Evolutionary conservation across 2,113 vertebrate species (phyloP).

Genomic region (Plestiodon gilberti): DNA sequence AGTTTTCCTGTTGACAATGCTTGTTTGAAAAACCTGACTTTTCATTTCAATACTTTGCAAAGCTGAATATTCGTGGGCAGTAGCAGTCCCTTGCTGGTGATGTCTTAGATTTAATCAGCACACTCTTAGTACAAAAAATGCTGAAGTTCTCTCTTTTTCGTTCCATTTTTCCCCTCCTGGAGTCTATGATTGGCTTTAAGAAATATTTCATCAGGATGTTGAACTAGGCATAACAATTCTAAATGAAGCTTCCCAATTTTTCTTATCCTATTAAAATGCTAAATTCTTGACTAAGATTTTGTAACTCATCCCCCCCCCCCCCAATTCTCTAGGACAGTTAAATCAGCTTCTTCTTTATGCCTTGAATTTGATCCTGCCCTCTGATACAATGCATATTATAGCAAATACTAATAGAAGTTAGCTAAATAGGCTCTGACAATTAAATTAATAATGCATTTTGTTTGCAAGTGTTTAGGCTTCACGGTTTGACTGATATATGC

Average conservation of each 20-base stretch:
- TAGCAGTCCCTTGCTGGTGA: background rate
- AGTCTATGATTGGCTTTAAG: background rate
- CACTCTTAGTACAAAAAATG: constrained; percentile 2
- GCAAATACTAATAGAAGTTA: constrained; percentile 80
- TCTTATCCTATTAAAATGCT: constrained; percentile 77
- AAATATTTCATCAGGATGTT: constrained; percentile 44
- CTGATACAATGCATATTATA: constrained; percentile 74
- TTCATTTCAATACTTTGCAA: constrained; percentile 16
- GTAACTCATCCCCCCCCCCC: constrained; percentile 76
- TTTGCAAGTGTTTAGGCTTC: constrained; percentile 91
- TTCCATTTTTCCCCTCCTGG: background rate
- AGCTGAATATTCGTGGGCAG: background rate
- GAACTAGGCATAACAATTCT: constrained; percentile 40
- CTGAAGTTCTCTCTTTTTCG: background rate
- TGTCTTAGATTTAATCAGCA: background rate
- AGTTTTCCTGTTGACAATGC: background rate
- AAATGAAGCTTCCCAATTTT: constrained; percentile 69
- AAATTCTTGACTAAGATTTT: constrained; percentile 72
- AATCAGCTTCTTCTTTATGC: constrained; percentile 76
- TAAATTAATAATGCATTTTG: constrained; percentile 98
- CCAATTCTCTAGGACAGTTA: constrained; percentile 72
- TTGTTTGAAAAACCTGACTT: background rate
- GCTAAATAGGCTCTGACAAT: constrained; percentile 83
- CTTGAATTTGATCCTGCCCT: constrained; percentile 78
- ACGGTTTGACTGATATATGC: constrained; percentile 97